Evolutionary conservation across 2,113 vertebrate species (phyloP), one percentile per base, ranked within the genome.

Genomic region (Atherinomorus stipes): DNA sequence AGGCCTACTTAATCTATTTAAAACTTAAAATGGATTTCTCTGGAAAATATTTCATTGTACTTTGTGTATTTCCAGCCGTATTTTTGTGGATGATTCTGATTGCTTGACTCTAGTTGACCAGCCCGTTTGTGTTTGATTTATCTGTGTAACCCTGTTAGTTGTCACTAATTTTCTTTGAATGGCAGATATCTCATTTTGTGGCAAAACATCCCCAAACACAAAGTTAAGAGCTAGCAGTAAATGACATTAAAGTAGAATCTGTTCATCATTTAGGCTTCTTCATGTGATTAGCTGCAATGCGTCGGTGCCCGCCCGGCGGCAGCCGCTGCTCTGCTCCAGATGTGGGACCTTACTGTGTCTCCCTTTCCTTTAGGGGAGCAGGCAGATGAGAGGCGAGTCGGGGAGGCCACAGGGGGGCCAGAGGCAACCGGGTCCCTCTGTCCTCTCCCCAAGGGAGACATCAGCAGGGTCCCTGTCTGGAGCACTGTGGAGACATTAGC

Each of bases 401-500:
- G 88, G 88, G 93, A 92, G 88, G 89, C 83, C 69, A 65, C 84
- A 49, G 87, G 85, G 85, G 88, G 89, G 74, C 87, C 84, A 61
- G 92, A 89, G 84, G 71, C 82, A 64, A 52, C 79, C 80, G 81
- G 71, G 76, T 84, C 90, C 88, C 90, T 92, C 86, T 92, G 91
- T 78, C 86, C 90, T 80, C 89, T 91, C 89, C 88, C 90, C 64
- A 90, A 91, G 82, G 92, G 88, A 80, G 91, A 93, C 89, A 80
- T 93, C 78, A 81, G 87, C 88, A 90, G 92, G 84, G 92, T 91
- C 91, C 90, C 90, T 8, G 82, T 91, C 89, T 94, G 92, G 92
- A 92, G 92, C 91, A 93, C 92, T 23, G 85, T 93, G 91, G 92
- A 94, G 86, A 91, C 91, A 53, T 90, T 94, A 92, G 90, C 93